Conservation (phyloP, 2,113 vertebrate species). For the Anthoscopus minutus region DNA sequence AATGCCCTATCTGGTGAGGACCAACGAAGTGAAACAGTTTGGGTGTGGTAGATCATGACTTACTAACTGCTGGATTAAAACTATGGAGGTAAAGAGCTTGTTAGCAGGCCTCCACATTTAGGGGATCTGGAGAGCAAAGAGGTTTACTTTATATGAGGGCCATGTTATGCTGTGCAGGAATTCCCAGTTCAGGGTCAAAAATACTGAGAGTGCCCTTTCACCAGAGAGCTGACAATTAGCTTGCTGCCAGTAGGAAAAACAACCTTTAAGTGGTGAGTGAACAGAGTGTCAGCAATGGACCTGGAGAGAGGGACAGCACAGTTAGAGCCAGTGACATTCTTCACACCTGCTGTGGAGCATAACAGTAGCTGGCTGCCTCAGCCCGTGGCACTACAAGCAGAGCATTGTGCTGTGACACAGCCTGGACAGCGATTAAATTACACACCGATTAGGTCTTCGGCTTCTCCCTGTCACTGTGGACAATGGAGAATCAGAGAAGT, state of each 20-base stretch:
- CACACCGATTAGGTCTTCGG: conserved; percentile 65
- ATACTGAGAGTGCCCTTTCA: neutral
- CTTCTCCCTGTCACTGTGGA: conserved; percentile 55
- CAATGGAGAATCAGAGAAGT: conserved; percentile 67
- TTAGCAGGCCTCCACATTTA: neutral
- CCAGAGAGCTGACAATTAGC: neutral
- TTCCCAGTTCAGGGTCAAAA: conserved; percentile 5
- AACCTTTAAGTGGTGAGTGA: conserved; percentile 48
- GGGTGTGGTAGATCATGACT: neutral
- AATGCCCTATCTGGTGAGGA: neutral
- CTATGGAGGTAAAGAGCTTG: neutral
- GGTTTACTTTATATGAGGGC: neutral
- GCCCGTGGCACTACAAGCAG: conserved; percentile 68
- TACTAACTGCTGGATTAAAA: neutral
- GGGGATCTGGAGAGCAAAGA: neutral
- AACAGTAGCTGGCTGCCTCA: conserved; percentile 72
- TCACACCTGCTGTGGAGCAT: conserved; percentile 80
- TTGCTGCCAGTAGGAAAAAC: neutral
- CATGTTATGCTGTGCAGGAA: neutral
- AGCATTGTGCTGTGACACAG: conserved; percentile 70
- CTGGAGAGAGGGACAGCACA: conserved; percentile 61
- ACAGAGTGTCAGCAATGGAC: neutral
- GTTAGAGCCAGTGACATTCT: conserved; percentile 48
- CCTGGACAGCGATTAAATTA: conserved; percentile 70
- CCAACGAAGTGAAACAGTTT: neutral